Evolutionary conservation across 2,797 vertebrate species (phyloP).

Genomic region (Poeciliopsis presidionis): DNA sequence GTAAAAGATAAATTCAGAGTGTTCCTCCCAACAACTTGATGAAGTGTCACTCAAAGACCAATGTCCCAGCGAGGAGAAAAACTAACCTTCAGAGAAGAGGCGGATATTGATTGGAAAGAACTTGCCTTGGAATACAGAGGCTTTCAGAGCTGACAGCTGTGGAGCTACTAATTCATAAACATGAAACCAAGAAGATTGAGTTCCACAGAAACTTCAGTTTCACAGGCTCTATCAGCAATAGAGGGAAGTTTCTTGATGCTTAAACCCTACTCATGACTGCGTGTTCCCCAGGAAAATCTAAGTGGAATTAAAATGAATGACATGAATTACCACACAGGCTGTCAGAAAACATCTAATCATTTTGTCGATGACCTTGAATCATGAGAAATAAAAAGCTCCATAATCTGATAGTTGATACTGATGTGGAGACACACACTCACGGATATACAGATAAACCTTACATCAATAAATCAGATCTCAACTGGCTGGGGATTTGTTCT

Average conservation of each 20-base stretch:
- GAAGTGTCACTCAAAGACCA: slow-evolving; percentile 4
- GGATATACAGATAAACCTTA: neutral
- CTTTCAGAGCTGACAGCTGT: neutral
- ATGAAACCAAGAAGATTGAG: slow-evolving; percentile 3
- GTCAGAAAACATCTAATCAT: neutral
- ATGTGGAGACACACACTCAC: neutral
- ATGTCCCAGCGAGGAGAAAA: neutral
- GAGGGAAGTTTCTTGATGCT: neutral
- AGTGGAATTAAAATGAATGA: slow-evolving; percentile 7
- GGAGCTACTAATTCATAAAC: slow-evolving; percentile 1
- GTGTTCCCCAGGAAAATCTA: neutral
- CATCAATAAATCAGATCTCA: neutral
- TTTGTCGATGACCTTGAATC: slow-evolving; percentile 7
- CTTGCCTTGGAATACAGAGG: neutral
- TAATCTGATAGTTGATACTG: neutral
- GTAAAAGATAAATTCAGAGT: neutral
- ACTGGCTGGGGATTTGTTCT: neutral
- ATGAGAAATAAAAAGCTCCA: neutral
- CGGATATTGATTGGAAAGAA: slow-evolving; percentile 4
- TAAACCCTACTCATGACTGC: neutral
- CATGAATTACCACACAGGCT: neutral
- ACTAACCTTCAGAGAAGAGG: slow-evolving; percentile 5
- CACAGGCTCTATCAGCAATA: neutral
- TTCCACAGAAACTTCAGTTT: slow-evolving; percentile 1
- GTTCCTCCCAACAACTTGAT: slow-evolving; percentile 1